phyloP scores from a whole-genome alignment of 2,113 vertebrate species.

The Felis catus region DNA sequence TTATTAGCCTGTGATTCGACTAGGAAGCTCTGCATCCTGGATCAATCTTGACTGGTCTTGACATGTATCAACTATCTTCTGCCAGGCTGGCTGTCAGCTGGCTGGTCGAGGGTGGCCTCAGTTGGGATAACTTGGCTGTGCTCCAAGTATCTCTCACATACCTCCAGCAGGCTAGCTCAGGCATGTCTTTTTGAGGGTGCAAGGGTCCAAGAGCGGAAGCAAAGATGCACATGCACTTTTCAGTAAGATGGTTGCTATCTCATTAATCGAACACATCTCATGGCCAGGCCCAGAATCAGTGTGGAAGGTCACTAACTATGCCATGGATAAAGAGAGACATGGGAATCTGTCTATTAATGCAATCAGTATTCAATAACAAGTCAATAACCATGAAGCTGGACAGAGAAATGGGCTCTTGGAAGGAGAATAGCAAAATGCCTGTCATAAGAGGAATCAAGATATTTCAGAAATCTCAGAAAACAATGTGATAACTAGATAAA shows the following conservation, averaged over 20 bases:
- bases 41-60: not conserved
- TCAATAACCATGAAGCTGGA: not conserved
- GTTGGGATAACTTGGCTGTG: not conserved
- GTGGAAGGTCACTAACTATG: not conserved
- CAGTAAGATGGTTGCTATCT: not conserved
- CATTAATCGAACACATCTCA: not conserved
- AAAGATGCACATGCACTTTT: not conserved
- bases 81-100: not conserved
- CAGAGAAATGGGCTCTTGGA: not conserved
- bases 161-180: not conserved
- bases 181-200: not conserved
- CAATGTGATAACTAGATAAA: not conserved
- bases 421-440: not conserved
- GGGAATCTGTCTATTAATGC: not conserved
- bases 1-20: not conserved
- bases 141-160: not conserved
- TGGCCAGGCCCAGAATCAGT: not conserved
- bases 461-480: slow-evolving; percentile 2
- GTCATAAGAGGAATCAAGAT: not conserved
- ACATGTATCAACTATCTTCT: not conserved
- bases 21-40: not conserved
- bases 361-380: not conserved
- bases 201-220: not conserved
- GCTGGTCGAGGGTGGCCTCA: not conserved
- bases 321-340: not conserved